Conservation (phyloP, 2,888 invertebrate genomes). For the Habrosyne pyritoides region DNA sequence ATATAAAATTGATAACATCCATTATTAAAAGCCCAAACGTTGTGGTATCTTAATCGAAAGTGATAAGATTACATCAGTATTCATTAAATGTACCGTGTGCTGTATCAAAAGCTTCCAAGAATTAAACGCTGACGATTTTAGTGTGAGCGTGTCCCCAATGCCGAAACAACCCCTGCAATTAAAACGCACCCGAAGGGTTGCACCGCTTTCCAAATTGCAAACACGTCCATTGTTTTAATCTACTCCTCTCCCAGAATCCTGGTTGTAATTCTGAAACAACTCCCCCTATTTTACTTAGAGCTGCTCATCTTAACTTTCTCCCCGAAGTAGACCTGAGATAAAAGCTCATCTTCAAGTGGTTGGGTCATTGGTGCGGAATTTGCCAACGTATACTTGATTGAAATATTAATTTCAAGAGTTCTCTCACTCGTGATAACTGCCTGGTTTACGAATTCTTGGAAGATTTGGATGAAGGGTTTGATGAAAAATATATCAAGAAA, state of each 20-base stretch:
- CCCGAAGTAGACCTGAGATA: conserved; percentile 19
- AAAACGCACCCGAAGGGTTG: conserved; percentile 80
- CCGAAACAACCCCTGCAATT: conserved; percentile 71
- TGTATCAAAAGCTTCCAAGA: conserved; percentile 49
- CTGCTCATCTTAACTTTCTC: conserved; percentile 26
- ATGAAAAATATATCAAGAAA: neutral
- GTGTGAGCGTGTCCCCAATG: conserved; percentile 42
- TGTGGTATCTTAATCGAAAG: conserved; percentile 31
- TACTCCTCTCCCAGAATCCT: conserved; percentile 63
- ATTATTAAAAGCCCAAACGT: neutral
- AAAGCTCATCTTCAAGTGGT: conserved; percentile 47
- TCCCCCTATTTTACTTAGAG: conserved; percentile 49
- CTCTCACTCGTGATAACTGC: conserved; percentile 31
- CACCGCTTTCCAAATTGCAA: conserved; percentile 76
- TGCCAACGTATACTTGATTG: conserved; percentile 63
- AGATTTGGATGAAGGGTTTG: neutral
- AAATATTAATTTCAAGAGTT: conserved; percentile 69
- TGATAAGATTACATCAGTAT: conserved; percentile 49
- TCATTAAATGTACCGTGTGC: conserved; percentile 55
- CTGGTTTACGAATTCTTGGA: neutral
- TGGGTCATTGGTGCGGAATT: conserved; percentile 46
- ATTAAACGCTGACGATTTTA: conserved; percentile 62
- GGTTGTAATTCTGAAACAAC: conserved; percentile 64
- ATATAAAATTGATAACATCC: too few relatives aligned
- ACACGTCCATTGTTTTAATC: conserved; percentile 82